Evolutionary conservation across 1,140 invertebrate species (phyloP), one percentile per base, ranked within the genome.

Genomic region (Euwallacea similis): DNA sequence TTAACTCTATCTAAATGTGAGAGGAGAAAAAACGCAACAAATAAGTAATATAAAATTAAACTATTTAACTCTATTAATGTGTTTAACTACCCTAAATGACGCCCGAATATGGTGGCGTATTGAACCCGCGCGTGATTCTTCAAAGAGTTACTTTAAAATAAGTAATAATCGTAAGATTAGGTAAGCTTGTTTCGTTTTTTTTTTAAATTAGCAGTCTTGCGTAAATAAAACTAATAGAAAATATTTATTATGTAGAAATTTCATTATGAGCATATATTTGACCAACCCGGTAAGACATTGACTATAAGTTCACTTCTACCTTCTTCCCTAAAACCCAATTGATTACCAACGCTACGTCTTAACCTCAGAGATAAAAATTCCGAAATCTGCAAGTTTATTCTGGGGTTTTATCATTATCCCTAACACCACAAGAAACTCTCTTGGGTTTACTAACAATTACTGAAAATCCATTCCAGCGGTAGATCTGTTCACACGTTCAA

Each of bases 171-270:
- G 21, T 33, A 33, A 33, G 21, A 33, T 33, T 33, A 33, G 46
- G 47, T 66, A 75, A 75, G 74, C 74, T 73, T 66, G 54, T 71
- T 75, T 33, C 21, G 21, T 33, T 73, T 73, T 73, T 73, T 73
- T 73, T 73, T 73, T 73, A 75, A 75, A 75, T 75, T 73, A 75
- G 74, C 74, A 75, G 74, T 75, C 74, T 75, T 75, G 72, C 67
- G 58, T 72, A 72, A 72, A 67, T 67, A 62, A 72, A 63, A 67
- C n/a, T 56, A 56, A 50, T 21, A 15, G 8, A 56, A 15, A 56
- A 56, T 15, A 56, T 15, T 44, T 16, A 56, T 56, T 56, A 11
- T 50, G 9, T 9, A 13, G 54, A 15, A n/a, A 15, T 56, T 56
- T 56, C 16, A 15, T 56, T n/a, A 13, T 56, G 54, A 56, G 54